These are phyloP conservation scores for Sebastes goodei DNA, from an alignment of 2,797 vertebrate genomes.

Conservation along the genomic window DNA sequence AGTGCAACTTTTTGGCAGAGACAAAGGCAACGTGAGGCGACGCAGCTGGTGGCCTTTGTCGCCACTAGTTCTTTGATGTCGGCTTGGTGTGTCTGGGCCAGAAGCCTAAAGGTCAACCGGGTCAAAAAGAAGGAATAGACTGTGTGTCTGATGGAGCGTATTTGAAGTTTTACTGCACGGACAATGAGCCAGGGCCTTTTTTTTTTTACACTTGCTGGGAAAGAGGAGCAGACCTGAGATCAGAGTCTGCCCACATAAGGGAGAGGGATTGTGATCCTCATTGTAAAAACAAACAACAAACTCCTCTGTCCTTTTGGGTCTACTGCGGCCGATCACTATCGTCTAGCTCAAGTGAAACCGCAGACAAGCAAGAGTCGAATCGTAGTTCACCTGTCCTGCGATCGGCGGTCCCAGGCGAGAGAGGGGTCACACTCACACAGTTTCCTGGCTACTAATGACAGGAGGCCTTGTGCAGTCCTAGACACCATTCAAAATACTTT, in stretches of 20 bases:
- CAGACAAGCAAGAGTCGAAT: slow-evolving; percentile 31
- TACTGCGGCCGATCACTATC: slow-evolving; percentile 18
- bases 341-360: slow-evolving; percentile 23
- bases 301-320: slow-evolving; percentile 27
- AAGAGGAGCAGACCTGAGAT: slow-evolving; percentile 27
- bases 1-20: too few relatives aligned
- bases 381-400: slow-evolving; percentile 40
- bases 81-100: too few relatives aligned
- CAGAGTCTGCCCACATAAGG: slow-evolving; percentile 22
- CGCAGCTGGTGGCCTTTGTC: too few relatives aligned
- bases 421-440: slow-evolving; percentile 18
- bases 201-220: neutral
- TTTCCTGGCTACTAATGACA: slow-evolving; percentile 49
- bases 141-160: neutral
- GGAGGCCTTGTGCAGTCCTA: slow-evolving; percentile 58
- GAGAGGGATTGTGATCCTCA: slow-evolving; percentile 29
- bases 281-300: slow-evolving; percentile 38
- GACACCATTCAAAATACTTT: slow-evolving; percentile 62
- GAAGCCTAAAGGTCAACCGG: slow-evolving; percentile 21
- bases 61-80: too few relatives aligned
- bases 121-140: slow-evolving; percentile 24
- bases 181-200: slow-evolving; percentile 3
- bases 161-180: neutral
- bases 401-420: slow-evolving; percentile 17
- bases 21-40: too few relatives aligned